phyloP scores from a whole-genome alignment of 2,113 vertebrate species.

The Vireo altiloquus region DNA sequence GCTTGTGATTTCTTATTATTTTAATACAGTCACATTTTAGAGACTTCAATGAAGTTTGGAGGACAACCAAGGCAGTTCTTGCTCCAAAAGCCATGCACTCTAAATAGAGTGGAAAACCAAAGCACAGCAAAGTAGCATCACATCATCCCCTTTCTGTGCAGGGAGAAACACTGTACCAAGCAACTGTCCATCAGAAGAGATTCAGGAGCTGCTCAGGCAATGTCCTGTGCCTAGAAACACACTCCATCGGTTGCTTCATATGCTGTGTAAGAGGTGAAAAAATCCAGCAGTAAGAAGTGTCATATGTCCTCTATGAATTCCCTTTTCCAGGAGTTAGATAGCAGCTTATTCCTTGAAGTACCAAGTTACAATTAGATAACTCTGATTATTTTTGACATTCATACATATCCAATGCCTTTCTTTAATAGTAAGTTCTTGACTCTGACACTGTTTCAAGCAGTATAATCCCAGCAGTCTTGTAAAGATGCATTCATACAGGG shows the following conservation, averaged over 20 bases:
- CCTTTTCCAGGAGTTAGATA: background rate
- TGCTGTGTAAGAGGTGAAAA: background rate
- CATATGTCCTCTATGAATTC: background rate
- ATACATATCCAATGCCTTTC: background rate
- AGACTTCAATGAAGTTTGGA: background rate
- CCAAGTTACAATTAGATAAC: background rate
- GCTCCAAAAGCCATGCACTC: background rate
- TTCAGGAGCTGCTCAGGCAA: background rate
- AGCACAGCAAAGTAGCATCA: background rate
- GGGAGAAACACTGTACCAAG: background rate
- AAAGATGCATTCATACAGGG: background rate
- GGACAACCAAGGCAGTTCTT: background rate
- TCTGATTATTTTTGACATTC: background rate
- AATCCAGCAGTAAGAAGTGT: background rate
- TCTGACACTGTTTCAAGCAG: background rate
- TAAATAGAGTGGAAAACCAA: background rate
- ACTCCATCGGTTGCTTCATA: background rate
- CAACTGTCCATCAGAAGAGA: background rate
- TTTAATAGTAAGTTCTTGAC: background rate
- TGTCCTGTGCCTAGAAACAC: background rate
- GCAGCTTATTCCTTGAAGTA: background rate
- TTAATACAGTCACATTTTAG: background rate
- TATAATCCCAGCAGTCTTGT: background rate
- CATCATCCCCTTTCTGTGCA: background rate
- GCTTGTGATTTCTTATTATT: conserved; percentile 11